A percentile compares a stretch with the other conserved stretches of the same genome.
Evolutionary conservation across 2,888 invertebrate species (phyloP).

Genomic region (Boloria selene): DNA sequence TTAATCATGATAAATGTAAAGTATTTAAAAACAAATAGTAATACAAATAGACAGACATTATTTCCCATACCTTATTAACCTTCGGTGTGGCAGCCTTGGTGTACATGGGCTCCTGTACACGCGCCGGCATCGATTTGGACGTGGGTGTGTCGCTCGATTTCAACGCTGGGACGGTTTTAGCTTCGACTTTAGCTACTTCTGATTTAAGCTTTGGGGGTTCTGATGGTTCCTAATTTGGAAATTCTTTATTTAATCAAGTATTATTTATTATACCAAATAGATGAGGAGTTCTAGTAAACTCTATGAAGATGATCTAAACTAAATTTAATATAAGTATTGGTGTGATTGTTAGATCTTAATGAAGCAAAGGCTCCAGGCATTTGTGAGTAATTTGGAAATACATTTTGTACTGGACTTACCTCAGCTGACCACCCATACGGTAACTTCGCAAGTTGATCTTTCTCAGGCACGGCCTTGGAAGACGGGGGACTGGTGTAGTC

Average conservation of each 20-base stretch:
- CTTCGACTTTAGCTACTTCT: slow-evolving; percentile 66
- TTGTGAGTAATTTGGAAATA: too few species aligned
- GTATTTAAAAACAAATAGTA: too few species aligned
- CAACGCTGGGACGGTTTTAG: slow-evolving; percentile 65
- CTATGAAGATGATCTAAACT: too few species aligned
- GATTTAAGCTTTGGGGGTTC: slow-evolving; percentile 62
- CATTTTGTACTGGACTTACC: slow-evolving; percentile 45
- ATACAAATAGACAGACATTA: not conserved
- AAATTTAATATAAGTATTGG: too few species aligned
- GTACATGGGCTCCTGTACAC: slow-evolving; percentile 71
- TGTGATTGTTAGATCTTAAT: too few species aligned
- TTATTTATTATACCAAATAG: too few species aligned
- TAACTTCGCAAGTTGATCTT: slow-evolving; percentile 76
- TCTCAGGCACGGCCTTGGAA: slow-evolving; percentile 74
- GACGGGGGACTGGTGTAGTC: slow-evolving; percentile 75
- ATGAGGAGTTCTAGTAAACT: too few species aligned
- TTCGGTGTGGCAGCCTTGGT: slow-evolving; percentile 69
- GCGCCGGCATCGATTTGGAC: slow-evolving; percentile 66
- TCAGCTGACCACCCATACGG: slow-evolving; percentile 76
- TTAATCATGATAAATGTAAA: not conserved
- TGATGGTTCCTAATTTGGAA: slow-evolving; percentile 54
- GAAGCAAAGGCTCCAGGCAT: not conserved
- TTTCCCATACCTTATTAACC: slow-evolving; percentile 56
- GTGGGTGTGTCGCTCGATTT: slow-evolving; percentile 62
- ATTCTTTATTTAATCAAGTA: too few species aligned